Evolutionary conservation across 2,797 vertebrate species (phyloP).

Genomic region (Hapalemur alaotrensis): DNA sequence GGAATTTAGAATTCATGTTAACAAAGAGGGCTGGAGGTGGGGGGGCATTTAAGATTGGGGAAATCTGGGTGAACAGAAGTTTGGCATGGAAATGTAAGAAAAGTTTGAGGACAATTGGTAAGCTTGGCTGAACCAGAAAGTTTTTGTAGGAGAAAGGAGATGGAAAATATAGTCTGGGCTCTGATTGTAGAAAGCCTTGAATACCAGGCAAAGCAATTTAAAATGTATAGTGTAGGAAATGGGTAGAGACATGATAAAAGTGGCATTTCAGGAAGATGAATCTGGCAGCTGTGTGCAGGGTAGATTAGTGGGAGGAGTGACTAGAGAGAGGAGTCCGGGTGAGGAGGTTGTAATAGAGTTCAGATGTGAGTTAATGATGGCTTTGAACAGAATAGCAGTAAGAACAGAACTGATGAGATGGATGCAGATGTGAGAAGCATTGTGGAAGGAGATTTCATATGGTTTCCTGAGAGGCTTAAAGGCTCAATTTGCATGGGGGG

Average conservation of each 20-base stretch:
- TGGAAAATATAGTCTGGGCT: slow-evolving; percentile 14
- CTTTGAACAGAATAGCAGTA: slow-evolving; percentile 52
- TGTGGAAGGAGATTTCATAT: slow-evolving; percentile 49
- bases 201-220: slow-evolving; percentile 30
- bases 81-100: neutral
- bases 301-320: slow-evolving; percentile 51
- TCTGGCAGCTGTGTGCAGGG: slow-evolving; percentile 48
- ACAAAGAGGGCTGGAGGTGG: neutral
- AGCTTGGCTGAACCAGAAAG: neutral
- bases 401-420: slow-evolving; percentile 54
- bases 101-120: neutral
- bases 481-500: neutral
- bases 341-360: slow-evolving; percentile 56
- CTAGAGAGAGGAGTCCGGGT: slow-evolving; percentile 8
- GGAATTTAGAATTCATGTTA: slow-evolving; percentile 4
- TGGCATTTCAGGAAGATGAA: slow-evolving; percentile 50
- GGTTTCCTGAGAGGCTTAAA: slow-evolving; percentile 43
- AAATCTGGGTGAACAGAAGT: neutral
- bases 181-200: neutral
- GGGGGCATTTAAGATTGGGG: neutral
- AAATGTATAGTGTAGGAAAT: slow-evolving; percentile 51
- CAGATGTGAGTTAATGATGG: slow-evolving; percentile 68
- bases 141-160: neutral
- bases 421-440: slow-evolving; percentile 50
- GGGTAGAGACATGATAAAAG: slow-evolving; percentile 5